Base-by-base conservation (phyloP, 2,888 invertebrate species). In the Temnothorax ravouxi region DNA sequence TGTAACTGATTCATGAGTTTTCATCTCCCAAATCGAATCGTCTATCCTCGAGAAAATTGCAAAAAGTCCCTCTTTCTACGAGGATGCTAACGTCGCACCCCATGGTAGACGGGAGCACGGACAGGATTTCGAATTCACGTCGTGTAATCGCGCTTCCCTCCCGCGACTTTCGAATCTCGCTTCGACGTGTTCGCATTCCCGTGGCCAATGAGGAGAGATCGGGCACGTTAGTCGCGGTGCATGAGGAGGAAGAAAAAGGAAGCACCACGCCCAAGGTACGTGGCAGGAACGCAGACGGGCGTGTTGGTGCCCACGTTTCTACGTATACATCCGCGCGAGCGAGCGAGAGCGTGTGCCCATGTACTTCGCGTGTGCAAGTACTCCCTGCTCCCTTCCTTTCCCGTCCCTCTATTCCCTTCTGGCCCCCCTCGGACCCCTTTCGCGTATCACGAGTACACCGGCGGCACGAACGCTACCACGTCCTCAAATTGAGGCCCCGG, bases 261-360 rank as follows among this genome's bases (percentile, higher is more conserved):
- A 90, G 87, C 90, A 93, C 93, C 93, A 93, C 93, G 93, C 93
- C 93, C 93, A 92, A 92, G 91, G 89, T 92, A 92, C 92, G 90
- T 91, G 92, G 92, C 91, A 91, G 88, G 91, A 90, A 91, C 91
- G 91, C 87, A 87, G 90, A 83, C 87, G 75, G 59, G 56, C 86
- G 90, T 87, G 86, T 84, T 83, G 87, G 87, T 88, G 79, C 71
- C 79, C 79, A 80, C 71, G 79, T 80, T 69, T 69, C 71, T 71
- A 85, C 84, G 84, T 88, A 87, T 81, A 89, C 84, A 87, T 74
- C 76, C 41, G 64, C 54, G 62, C 67, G 61, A 38, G 52, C 72
- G 54, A 50, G 56, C 67, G 59, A 25, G 72, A 47, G 56, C 44
- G 69, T 41, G 66, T 59, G 47, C 64, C 13, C 86, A 80, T 87